phyloP scores from a whole-genome alignment of 2,888 invertebrate genomes.

The Sinopyrophorus schimmeli region DNA sequence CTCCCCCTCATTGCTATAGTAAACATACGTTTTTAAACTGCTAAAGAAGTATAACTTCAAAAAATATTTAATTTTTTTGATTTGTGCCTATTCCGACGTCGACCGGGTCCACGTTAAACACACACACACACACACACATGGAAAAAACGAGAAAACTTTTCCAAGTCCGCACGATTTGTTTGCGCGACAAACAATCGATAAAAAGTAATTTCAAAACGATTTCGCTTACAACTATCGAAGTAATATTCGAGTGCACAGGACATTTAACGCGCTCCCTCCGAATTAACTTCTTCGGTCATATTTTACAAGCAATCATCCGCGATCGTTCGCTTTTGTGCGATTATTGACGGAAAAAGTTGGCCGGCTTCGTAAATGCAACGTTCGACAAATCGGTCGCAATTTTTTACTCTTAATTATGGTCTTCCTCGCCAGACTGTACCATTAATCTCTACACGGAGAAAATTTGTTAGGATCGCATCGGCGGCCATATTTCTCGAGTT shows the following conservation, averaged over 20 bases:
- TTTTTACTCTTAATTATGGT: conserved; percentile 36
- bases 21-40: no score
- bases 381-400: conserved; percentile 33
- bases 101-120: no score
- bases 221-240: conserved; percentile 13
- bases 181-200: background rate
- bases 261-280: conserved; percentile 38
- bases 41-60: no score
- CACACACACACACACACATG: no score
- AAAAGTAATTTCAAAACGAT: conserved; percentile 10
- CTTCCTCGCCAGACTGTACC: conserved; percentile 14
- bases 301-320: conserved; percentile 39
- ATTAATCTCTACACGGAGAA: no score
- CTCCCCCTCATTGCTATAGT: no score
- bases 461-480: no score
- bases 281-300: conserved; percentile 38
- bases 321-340: conserved; percentile 25
- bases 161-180: conserved; percentile 1
- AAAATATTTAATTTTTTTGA: no score
- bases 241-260: conserved; percentile 30
- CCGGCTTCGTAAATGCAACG: conserved; percentile 19
- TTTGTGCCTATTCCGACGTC: no score
- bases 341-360: conserved; percentile 33
- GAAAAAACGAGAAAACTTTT: no score
- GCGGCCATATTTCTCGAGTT: no score